Evolutionary conservation across 2,888 invertebrate genomes (phyloP), one percentile per base, ranked within the genome.

Genomic region (Tyria jacobaeae): DNA sequence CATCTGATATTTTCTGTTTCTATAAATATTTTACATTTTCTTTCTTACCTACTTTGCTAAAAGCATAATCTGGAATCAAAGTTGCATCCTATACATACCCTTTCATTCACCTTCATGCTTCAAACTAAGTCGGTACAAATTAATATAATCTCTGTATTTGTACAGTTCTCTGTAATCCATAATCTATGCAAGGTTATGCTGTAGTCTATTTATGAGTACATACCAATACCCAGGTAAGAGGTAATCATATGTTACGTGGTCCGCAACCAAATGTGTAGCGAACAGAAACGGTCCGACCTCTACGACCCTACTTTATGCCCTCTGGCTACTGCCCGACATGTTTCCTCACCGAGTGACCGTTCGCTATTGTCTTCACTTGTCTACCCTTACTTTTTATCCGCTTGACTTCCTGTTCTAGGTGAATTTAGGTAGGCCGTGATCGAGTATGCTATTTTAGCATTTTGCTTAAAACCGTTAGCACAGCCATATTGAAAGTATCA

Each of bases 241-340:
- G 55, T 68, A 73, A 71, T 74, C 70, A 73, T 76, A 67, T 66
- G 54, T 57, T 61, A 73, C 79, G 77, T 69, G 80, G 61, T 60
- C 70, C 57, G 72, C 68, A 75, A 75, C 60, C 60, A 63, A 81
- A 80, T 72, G 66, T 53, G 52, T 56, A 41, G 52, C 58, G 65
- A 72, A 69, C 62, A 64, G 60, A 52, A 68, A 56, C 57, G 65
- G 62, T 47, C 56, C 63, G 53, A 58, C 66, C 71, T 70, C 25
- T 27, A 57, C 52, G 25, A 62, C 62, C 63, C 56, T 58, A 69
- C 59, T 72, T 67, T 57, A 66, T 60, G 54, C 55, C 39, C 47
- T 44, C 52, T 55, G 25, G 31, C 61, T 61, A 60, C 54, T 65
- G 59, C 3, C 56, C 66, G 49, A 64, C 67, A 64, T 72, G 65